These are phyloP conservation scores for Tamandua tetradactyla DNA, from an alignment of 2,797 vertebrate genomes.

Conservation along the genomic window DNA sequence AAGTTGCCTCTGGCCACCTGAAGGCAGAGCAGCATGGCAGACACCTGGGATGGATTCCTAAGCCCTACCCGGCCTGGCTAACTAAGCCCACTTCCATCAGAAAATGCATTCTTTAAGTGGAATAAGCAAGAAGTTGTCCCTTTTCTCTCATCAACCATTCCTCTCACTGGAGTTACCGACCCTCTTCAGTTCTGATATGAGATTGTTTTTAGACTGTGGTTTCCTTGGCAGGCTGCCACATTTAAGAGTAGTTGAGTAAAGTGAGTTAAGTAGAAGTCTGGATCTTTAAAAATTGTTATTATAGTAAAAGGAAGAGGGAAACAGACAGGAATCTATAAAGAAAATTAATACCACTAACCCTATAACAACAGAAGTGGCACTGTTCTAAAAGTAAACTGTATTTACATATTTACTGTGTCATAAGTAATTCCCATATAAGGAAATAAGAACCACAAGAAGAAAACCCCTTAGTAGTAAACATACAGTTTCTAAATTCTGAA, in stretches of 20 bases:
- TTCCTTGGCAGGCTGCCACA: conserved; percentile 75
- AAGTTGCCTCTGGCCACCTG: background rate
- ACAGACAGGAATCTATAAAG: conserved; percentile 26
- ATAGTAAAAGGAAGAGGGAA: background rate
- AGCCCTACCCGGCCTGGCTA: fast-evolving
- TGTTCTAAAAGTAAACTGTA: conserved; percentile 24
- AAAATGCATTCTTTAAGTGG: background rate
- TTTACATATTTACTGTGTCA: background rate
- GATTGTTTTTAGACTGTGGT: conserved; percentile 62
- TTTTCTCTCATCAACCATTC: background rate
- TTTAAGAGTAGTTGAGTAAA: conserved; percentile 66
- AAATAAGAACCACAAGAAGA: background rate
- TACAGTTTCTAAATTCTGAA: conserved; percentile 47
- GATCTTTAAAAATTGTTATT: conserved; percentile 70
- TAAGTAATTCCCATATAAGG: background rate
- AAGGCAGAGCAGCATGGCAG: background rate
- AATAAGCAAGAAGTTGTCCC: background rate
- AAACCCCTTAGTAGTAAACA: background rate
- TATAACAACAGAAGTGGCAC: conserved; percentile 19
- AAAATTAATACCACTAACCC: background rate
- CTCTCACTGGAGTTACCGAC: conserved; percentile 55
- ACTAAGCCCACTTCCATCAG: background rate
- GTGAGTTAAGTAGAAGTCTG: conserved; percentile 61
- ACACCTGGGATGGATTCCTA: conserved; percentile 2
- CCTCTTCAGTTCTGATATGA: conserved; percentile 69